phyloP scores from a whole-genome alignment of 2,797 vertebrate species.

The Neosalanx taihuensis region DNA sequence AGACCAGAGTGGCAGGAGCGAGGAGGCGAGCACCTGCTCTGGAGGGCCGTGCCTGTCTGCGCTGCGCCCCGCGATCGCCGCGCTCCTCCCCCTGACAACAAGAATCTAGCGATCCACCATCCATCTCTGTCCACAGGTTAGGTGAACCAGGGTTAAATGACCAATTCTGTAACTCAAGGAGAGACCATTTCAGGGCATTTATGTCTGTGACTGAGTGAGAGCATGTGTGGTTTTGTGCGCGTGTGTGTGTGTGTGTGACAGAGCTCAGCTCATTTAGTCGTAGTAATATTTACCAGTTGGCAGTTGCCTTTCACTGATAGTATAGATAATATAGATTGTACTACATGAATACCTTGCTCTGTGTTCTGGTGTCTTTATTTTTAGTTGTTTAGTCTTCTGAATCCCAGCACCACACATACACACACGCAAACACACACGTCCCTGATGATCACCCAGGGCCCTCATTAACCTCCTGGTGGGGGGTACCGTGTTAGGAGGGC shows the following conservation, averaged over 20 bases:
- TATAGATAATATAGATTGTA: too few relatives aligned
- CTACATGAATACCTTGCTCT: background rate
- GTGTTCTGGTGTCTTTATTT: constrained; percentile 10
- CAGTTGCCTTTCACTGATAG: too few relatives aligned
- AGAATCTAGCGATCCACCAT: constrained; percentile 25
- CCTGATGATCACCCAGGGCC: constrained; percentile 59
- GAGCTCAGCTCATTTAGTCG: too few relatives aligned
- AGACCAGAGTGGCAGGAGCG: constrained; percentile 4
- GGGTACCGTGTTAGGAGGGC: constrained; percentile 52
- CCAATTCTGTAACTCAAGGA: background rate
- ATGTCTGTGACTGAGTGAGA: background rate
- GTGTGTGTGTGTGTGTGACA: constrained; percentile 4
- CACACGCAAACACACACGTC: constrained; percentile 34
- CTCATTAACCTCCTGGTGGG: constrained; percentile 69
- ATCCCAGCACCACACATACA: constrained; percentile 22
- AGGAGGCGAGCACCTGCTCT: constrained; percentile 64
- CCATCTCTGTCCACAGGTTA: constrained; percentile 49
- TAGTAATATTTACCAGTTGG: too few relatives aligned
- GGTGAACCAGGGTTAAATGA: constrained; percentile 33
- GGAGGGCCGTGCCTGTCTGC: constrained; percentile 37
- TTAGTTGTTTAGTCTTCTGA: background rate
- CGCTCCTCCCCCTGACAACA: constrained; percentile 43
- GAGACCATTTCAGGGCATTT: background rate
- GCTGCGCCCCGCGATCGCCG: constrained; percentile 51
- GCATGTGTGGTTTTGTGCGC: background rate